Percentiles rank a stretch among this genome's conserved stretches.
These are phyloP conservation scores for Encarsia formosa DNA, from an alignment of 2,888 invertebrate genomes.

Conservation along the genomic window DNA sequence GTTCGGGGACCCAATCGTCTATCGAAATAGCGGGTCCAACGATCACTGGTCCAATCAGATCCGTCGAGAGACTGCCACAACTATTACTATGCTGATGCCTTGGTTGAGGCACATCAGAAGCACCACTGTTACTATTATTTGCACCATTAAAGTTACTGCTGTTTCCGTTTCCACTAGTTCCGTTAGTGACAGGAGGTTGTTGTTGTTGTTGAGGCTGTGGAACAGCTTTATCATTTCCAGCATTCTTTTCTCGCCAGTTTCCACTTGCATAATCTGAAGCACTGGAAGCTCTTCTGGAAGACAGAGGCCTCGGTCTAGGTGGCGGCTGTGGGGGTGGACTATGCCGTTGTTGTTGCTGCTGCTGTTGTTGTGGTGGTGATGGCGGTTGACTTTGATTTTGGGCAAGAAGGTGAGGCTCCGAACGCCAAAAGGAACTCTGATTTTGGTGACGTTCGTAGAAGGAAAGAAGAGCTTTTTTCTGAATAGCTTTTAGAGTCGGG, in stretches of 20 bases:
- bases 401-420: conserved; percentile 56
- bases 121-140: background rate
- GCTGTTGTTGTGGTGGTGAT: conserved; percentile 51
- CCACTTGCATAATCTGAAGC: conserved; percentile 65
- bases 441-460: conserved; percentile 73
- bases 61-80: conserved; percentile 58
- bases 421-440: conserved; percentile 58
- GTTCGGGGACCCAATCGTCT: conserved; percentile 68
- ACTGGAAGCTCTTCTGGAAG: conserved; percentile 62
- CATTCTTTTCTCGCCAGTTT: conserved; percentile 49
- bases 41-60: conserved; percentile 60
- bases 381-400: conserved; percentile 40
- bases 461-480: conserved; percentile 76
- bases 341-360: conserved; percentile 49
- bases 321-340: conserved; percentile 52
- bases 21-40: conserved; percentile 62
- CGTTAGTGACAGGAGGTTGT: too few species aligned
- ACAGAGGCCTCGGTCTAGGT: conserved; percentile 51
- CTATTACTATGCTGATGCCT: conserved; percentile 60
- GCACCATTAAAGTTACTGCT: too few species aligned
- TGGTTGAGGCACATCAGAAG: conserved; percentile 39
- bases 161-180: background rate
- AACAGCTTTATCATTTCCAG: background rate
- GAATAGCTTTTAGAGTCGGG: conserved; percentile 73
- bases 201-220: conserved; percentile 7